Percentiles rank a stretch among this genome's conserved stretches.
These are phyloP conservation scores for Ameiurus melas DNA, from an alignment of 2,113 vertebrate species.

Conservation along the genomic window DNA sequence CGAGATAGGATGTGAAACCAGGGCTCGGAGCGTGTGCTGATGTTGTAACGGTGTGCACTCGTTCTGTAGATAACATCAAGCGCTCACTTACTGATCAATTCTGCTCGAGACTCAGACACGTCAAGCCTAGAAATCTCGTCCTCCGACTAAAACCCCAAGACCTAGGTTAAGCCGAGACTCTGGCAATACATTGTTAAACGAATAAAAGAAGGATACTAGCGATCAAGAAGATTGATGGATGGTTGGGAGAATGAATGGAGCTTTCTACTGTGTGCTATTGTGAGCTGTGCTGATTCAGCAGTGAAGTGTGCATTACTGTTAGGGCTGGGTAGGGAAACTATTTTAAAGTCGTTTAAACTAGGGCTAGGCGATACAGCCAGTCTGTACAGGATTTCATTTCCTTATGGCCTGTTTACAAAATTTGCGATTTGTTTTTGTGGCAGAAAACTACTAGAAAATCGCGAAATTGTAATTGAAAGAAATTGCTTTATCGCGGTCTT, in stretches of 20 bases:
- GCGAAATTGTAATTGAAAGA: too few species aligned
- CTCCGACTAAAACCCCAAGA: not conserved
- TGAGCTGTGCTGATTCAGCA: conserved; percentile 14
- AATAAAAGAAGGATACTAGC: not conserved
- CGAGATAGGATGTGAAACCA: conserved; percentile 28
- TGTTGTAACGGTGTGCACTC: conserved; percentile 5
- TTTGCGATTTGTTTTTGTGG: too few species aligned
- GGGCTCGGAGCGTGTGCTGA: not conserved
- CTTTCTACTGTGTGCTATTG: not conserved
- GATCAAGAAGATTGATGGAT: not conserved
- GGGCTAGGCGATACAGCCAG: too few species aligned
- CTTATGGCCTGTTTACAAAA: too few species aligned
- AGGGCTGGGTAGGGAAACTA: conserved; percentile 6
- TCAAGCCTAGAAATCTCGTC: not conserved
- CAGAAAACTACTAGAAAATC: too few species aligned
- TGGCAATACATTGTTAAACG: too few species aligned
- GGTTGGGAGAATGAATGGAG: not conserved
- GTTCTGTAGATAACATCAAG: conserved; percentile 32
- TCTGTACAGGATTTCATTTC: too few species aligned
- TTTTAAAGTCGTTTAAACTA: not conserved
- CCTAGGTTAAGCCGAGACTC: not conserved
- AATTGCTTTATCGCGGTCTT: too few species aligned
- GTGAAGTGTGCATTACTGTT: conserved; percentile 2
- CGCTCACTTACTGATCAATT: conserved; percentile 29
- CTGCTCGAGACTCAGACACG: not conserved